Percentiles rank a stretch among this genome's conserved stretches.
These are phyloP conservation scores for Ormyrus thymus DNA, from an alignment of 2,888 invertebrate species.

Conservation along the genomic window DNA sequence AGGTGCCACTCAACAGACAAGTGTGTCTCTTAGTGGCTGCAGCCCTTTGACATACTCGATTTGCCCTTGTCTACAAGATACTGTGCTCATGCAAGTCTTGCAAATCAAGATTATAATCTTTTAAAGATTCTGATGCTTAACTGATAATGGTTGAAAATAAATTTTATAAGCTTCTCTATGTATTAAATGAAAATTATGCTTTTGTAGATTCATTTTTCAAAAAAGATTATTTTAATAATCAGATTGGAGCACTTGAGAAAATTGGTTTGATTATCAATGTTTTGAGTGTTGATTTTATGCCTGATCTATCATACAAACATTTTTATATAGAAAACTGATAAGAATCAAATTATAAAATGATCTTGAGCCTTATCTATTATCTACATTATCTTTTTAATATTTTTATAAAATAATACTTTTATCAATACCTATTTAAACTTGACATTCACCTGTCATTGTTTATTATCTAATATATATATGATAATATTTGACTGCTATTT, in stretches of 20 bases:
- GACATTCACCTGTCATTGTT: no score
- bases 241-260: neutral
- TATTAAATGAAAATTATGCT: no score
- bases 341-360: neutral
- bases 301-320: neutral
- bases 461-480: neutral
- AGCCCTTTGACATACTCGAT: conserved; percentile 35
- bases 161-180: no score
- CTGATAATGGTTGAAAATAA: no score
- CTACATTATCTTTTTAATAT: neutral
- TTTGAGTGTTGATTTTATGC: neutral
- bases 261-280: conserved; percentile 3
- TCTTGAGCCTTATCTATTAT: neutral
- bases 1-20: conserved; percentile 32
- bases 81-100: neutral
- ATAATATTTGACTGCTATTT: no score
- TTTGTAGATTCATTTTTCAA: no score
- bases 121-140: no score
- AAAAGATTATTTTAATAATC: neutral
- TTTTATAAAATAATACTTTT: neutral
- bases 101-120: neutral
- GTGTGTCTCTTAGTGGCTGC: conserved; percentile 3
- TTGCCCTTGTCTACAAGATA: conserved; percentile 2
- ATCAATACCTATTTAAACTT: conserved; percentile 2
- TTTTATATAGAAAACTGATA: neutral